Conservation (phyloP, 2,888 invertebrate species). For the Pycnomerus fuliginosus region DNA sequence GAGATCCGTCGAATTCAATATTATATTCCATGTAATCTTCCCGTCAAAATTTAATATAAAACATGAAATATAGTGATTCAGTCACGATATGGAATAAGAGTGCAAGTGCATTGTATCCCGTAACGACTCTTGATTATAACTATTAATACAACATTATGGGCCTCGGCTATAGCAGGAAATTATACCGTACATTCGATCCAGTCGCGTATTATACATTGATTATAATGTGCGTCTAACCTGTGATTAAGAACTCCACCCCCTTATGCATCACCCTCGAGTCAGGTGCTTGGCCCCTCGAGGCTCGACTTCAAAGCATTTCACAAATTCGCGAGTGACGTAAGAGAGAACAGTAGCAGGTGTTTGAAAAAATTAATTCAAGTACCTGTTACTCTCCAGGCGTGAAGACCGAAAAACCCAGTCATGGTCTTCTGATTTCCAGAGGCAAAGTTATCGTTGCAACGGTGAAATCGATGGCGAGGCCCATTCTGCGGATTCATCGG, state of each 20-base stretch:
- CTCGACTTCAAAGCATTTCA: conserved; percentile 26
- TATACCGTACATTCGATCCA: conserved; percentile 26
- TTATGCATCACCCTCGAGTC: conserved; percentile 26
- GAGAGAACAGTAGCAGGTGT: too few species aligned
- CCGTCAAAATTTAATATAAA: background rate
- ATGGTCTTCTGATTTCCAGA: conserved; percentile 16
- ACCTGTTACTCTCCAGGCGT: conserved; percentile 13
- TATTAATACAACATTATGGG: conserved; percentile 35
- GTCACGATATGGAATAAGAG: background rate
- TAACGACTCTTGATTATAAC: conserved; percentile 35
- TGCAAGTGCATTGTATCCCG: conserved; percentile 16
- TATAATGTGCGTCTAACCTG: conserved; percentile 29
- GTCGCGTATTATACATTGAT: conserved; percentile 29
- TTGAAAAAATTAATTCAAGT: conserved; percentile 9
- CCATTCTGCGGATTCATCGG: conserved; percentile 27
- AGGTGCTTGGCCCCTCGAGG: conserved; percentile 28
- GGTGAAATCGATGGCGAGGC: conserved; percentile 30
- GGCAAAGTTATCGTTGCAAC: conserved; percentile 25
- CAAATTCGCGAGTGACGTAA: too few species aligned
- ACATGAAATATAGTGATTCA: background rate
- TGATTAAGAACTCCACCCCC: conserved; percentile 33
- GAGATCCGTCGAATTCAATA: background rate
- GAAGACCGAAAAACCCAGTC: conserved; percentile 7
- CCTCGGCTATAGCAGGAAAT: conserved; percentile 30
- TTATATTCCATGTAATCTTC: background rate